Evolutionary conservation across 2,113 vertebrate genomes (phyloP).

Genomic region (Dolichallabes microphthalmus): DNA sequence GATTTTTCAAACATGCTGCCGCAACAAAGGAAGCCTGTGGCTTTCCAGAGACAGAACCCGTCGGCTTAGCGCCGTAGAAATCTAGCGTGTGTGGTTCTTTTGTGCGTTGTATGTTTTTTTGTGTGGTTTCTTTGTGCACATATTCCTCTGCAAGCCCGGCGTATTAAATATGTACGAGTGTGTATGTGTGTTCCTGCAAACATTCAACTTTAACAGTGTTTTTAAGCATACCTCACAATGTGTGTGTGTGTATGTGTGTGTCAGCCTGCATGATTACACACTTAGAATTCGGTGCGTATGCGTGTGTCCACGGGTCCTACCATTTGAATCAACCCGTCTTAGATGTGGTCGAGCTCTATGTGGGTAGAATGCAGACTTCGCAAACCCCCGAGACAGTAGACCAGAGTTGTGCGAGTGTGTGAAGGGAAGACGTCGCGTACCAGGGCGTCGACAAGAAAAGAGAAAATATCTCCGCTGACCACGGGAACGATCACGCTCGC

Average conservation of each 20-base stretch:
- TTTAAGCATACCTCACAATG: constrained; percentile 14
- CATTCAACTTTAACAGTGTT: constrained; percentile 26
- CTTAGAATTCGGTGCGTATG: constrained; percentile 16
- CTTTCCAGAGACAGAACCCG: not conserved
- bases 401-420: constrained; percentile 49
- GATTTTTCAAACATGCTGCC: constrained; percentile 47
- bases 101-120: constrained; percentile 39
- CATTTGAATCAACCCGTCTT: constrained; percentile 61
- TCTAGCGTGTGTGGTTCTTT: constrained; percentile 25
- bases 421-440: constrained; percentile 53
- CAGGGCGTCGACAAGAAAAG: constrained; percentile 69
- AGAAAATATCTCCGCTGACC: constrained; percentile 69
- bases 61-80: constrained; percentile 9
- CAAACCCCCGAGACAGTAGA: constrained; percentile 47
- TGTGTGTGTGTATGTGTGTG: constrained; percentile 22
- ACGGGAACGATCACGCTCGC: constrained; percentile 65
- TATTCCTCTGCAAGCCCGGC: not conserved
- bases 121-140: constrained; percentile 37
- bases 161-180: not conserved
- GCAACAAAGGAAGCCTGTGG: constrained; percentile 53
- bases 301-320: constrained; percentile 52
- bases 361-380: constrained; percentile 61
- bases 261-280: constrained; percentile 27
- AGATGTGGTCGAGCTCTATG: constrained; percentile 62
- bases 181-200: constrained; percentile 9